Conservation (phyloP, 2,888 invertebrate species). For the Fissipunctia ypsillon region DNA sequence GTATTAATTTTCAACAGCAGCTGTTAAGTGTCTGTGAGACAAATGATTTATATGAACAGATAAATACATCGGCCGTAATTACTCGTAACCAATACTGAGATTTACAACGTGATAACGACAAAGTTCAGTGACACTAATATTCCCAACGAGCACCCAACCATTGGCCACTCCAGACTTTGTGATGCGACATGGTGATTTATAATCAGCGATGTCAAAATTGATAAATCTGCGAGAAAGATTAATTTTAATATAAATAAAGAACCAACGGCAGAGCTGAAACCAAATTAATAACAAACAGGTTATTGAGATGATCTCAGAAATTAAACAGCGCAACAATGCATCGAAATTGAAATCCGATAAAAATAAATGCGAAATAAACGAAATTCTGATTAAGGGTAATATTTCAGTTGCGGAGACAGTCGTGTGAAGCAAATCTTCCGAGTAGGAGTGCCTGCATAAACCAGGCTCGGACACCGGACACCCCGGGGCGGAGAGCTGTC, state of each 20-base stretch:
- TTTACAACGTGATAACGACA: conserved; percentile 70
- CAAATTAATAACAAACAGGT: conserved; percentile 36
- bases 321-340: conserved; percentile 60
- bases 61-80: conserved; percentile 76
- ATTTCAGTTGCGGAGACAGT: conserved; percentile 77
- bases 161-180: conserved; percentile 24
- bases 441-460: conserved; percentile 80
- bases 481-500: conserved; percentile 78
- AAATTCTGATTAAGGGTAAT: conserved; percentile 77
- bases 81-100: conserved; percentile 72
- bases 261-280: conserved; percentile 9
- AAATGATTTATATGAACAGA: conserved; percentile 81
- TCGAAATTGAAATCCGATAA: conserved; percentile 70
- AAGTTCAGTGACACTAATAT: conserved; percentile 66
- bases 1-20: conserved; percentile 80
- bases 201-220: conserved; percentile 33
- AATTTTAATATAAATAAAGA: conserved; percentile 29
- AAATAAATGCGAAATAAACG: conserved; percentile 72
- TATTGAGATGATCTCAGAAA: conserved; percentile 44
- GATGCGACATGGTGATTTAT: conserved; percentile 48
- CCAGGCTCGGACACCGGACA: conserved; percentile 78
- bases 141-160: conserved; percentile 42
- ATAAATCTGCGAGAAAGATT: conserved; percentile 31
- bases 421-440: conserved; percentile 77
- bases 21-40: conserved; percentile 74